phyloP scores from a whole-genome alignment of 1,140 invertebrate species.

The Drosophila truncata region DNA sequence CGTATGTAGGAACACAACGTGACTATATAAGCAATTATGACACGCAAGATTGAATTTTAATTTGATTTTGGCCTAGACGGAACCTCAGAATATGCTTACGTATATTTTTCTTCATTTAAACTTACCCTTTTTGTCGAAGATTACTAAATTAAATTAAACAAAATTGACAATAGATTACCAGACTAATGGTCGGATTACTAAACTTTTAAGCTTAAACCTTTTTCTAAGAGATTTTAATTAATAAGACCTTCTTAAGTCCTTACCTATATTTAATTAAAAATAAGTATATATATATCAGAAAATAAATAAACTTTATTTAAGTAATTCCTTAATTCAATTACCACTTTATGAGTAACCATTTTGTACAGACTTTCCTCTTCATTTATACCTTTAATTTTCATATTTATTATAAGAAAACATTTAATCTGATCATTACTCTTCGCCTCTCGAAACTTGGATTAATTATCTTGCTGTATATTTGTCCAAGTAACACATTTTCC shows the following conservation, averaged over 20 bases:
- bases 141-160: neutral
- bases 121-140: neutral
- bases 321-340: neutral
- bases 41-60: conserved; percentile 79
- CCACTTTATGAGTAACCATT: neutral
- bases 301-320: neutral
- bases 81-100: neutral
- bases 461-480: conserved; percentile 59
- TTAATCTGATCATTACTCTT: conserved; percentile 36
- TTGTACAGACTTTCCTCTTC: neutral
- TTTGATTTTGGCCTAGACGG: conserved; percentile 58
- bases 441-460: conserved; percentile 45
- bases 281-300: neutral
- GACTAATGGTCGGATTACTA: neutral
- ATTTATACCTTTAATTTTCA: conserved; percentile 16
- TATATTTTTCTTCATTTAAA: conserved; percentile 3
- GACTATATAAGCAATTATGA: conserved; percentile 64
- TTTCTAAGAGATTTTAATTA: neutral
- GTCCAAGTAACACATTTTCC: conserved; percentile 47
- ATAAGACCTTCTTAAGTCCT: too few relatives aligned
- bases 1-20: conserved; percentile 2
- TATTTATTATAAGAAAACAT: conserved; percentile 40
- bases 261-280: neutral
- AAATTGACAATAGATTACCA: neutral
- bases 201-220: neutral